A percentile compares a stretch with the other conserved stretches of the same genome.
phyloP scores from a whole-genome alignment of 2,113 vertebrate genomes.

The Camelus bactrianus region DNA sequence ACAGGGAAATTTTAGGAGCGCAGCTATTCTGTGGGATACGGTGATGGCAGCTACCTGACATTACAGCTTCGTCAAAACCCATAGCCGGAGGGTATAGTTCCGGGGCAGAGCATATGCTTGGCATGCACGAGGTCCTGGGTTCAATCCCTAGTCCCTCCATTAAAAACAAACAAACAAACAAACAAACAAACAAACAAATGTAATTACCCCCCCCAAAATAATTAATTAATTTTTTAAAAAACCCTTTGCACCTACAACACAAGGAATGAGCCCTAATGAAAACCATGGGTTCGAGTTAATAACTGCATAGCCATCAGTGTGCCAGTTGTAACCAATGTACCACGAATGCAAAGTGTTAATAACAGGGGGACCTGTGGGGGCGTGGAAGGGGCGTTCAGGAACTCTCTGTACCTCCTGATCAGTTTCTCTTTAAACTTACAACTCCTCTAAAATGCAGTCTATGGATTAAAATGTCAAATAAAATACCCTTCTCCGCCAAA shows the following conservation, averaged over 20 bases:
- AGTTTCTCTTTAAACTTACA: slow-evolving; percentile 25
- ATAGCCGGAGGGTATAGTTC: background rate
- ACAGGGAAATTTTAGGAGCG: background rate
- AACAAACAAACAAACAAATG: no score
- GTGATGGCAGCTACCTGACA: background rate
- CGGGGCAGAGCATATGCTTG: no score
- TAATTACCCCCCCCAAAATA: no score
- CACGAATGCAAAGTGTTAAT: background rate
- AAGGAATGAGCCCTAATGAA: background rate
- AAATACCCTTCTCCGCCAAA: background rate
- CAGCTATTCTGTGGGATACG: background rate
- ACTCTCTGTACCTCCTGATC: background rate
- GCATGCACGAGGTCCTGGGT: no score
- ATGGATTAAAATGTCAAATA: background rate
- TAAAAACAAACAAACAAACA: no score
- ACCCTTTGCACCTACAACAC: background rate
- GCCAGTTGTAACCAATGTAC: background rate
- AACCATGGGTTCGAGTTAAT: background rate
- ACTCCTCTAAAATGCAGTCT: background rate
- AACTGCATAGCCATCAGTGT: background rate
- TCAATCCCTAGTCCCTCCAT: no score
- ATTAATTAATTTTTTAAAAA: background rate
- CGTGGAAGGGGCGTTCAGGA: fast-evolving
- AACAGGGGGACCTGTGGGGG: background rate
- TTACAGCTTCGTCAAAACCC: background rate